Evolutionary conservation across 2,113 vertebrate species (phyloP).

Genomic region (Scomber scombrus): DNA sequence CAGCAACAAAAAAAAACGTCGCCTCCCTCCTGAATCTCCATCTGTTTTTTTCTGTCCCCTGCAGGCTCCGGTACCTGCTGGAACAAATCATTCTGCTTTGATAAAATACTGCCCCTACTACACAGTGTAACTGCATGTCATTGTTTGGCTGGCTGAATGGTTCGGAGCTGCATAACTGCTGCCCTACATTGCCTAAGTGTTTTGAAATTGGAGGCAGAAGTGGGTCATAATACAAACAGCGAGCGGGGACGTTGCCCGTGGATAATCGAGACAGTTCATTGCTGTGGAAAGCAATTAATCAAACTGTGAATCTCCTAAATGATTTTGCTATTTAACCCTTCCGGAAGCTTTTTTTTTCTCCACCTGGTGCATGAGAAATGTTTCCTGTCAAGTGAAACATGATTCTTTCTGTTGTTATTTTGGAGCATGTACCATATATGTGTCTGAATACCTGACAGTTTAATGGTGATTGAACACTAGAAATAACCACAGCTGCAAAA

Average conservation of each 20-base stretch:
- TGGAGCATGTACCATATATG: background rate
- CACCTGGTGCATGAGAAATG: background rate
- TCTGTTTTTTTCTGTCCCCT: conserved; percentile 45
- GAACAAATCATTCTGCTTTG: conserved; percentile 62
- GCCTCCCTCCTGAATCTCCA: conserved; percentile 39
- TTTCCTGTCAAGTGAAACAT: too few relatives aligned
- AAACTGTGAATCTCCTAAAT: conserved; percentile 28
- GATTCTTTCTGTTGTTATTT: too few relatives aligned
- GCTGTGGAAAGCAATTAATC: conserved; percentile 47
- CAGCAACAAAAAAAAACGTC: conserved; percentile 9
- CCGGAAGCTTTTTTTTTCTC: background rate
- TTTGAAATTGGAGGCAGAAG: conserved; percentile 70
- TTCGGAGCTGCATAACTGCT: conserved; percentile 65
- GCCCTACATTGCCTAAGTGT: conserved; percentile 73
- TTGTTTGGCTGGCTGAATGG: conserved; percentile 53
- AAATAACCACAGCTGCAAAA: background rate
- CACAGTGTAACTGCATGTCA: conserved; percentile 48
- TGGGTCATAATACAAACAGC: conserved; percentile 73
- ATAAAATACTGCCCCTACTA: conserved; percentile 52
- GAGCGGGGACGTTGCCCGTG: conserved; percentile 46
- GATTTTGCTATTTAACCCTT: conserved; percentile 24
- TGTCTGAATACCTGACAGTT: background rate
- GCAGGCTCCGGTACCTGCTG: conserved; percentile 64
- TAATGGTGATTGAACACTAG: background rate
- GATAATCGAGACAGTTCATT: conserved; percentile 54